Conservation (phyloP, 2,113 vertebrate genomes). For the Trachemys scripta region DNA sequence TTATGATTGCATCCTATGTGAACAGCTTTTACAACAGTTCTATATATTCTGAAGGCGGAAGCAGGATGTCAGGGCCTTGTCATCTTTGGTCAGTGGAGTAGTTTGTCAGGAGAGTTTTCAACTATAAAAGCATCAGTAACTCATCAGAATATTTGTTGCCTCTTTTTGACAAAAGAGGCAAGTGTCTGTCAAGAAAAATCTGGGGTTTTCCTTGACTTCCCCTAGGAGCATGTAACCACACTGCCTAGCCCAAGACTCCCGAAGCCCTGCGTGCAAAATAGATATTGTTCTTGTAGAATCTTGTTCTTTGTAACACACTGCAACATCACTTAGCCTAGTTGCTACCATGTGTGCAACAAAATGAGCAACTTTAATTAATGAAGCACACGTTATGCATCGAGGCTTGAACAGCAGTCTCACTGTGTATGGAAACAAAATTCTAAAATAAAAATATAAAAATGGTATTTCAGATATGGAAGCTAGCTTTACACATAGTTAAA, state of each 20-base stretch:
- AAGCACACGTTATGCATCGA: not conserved
- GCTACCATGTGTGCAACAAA: slow-evolving; percentile 49
- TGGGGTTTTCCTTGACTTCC: slow-evolving; percentile 45
- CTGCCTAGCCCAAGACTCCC: not conserved
- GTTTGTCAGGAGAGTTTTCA: slow-evolving; percentile 77
- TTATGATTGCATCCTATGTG: not conserved
- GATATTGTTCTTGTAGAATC: slow-evolving; percentile 30
- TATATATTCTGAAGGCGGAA: slow-evolving; percentile 60
- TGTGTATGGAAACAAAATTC: not conserved
- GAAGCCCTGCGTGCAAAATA: slow-evolving; percentile 51
- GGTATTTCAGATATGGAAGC: not conserved
- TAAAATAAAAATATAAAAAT: slow-evolving; percentile 14
- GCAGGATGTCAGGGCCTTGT: slow-evolving; percentile 67
- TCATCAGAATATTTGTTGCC: slow-evolving; percentile 75
- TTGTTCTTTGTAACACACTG: slow-evolving; percentile 56
- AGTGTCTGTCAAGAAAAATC: slow-evolving; percentile 71
- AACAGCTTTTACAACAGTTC: slow-evolving; percentile 52
- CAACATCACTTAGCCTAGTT: not conserved
- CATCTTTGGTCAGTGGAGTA: slow-evolving; percentile 73
- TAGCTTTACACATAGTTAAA: slow-evolving; percentile 25
- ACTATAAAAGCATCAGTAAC: slow-evolving; percentile 72
- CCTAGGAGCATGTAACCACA: not conserved
- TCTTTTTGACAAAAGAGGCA: slow-evolving; percentile 68
- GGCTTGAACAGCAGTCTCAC: slow-evolving; percentile 14
- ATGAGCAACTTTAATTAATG: slow-evolving; percentile 52